phyloP scores from a whole-genome alignment of 2,797 vertebrate species.

The Mus caroli region DNA sequence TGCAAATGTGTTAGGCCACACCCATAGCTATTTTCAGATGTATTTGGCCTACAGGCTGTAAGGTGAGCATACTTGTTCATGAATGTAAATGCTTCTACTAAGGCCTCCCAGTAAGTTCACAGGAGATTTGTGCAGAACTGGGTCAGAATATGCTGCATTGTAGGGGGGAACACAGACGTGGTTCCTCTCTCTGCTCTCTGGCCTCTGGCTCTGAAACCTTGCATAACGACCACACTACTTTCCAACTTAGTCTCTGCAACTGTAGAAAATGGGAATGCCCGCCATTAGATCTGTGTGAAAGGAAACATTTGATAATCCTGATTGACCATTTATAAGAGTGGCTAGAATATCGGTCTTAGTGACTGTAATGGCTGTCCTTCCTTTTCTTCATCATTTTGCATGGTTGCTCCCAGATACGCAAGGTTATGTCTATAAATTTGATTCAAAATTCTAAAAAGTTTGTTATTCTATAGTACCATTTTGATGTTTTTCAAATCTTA shows the following conservation, averaged over 20 bases:
- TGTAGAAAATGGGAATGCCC: background rate
- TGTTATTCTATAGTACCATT: conserved; percentile 29
- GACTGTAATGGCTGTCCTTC: background rate
- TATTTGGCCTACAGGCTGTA: background rate
- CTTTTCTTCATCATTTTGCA: background rate
- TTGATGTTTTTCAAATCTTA: background rate
- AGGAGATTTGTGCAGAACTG: conserved; percentile 20
- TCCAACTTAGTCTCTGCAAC: conserved; percentile 9
- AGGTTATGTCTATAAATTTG: conserved; percentile 38
- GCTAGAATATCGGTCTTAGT: background rate
- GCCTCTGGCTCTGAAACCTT: background rate
- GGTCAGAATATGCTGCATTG: background rate
- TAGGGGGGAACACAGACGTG: background rate
- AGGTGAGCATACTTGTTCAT: background rate
- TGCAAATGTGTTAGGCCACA: background rate
- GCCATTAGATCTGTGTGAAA: background rate
- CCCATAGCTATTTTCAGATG: background rate
- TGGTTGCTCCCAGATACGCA: background rate
- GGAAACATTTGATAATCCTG: background rate
- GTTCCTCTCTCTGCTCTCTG: background rate
- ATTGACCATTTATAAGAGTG: background rate
- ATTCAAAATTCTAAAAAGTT: conserved; percentile 40
- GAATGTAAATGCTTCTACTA: background rate
- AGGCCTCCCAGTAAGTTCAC: conserved; percentile 6
- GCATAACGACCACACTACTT: background rate